These are phyloP conservation scores for silkworm (Bombyx mori) DNA, from an alignment of 1,140 invertebrate species.

Conservation along the genomic window ASM3026992v2 NC_085107.1:17970001-17970500, in stretches of 20 bases:
- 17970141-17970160: conserved; percentile 84
- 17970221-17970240: conserved; percentile 12
- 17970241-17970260: not conserved
- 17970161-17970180: conserved; percentile 90
- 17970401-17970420: conserved; percentile 85
- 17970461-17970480: conserved; percentile 70
- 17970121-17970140: conserved; percentile 71
- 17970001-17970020: conserved; percentile 80
- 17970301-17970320: conserved; percentile 86
- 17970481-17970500: not conserved
- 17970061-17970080: conserved; percentile 88
- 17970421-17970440: conserved; percentile 85
- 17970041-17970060: conserved; percentile 89
- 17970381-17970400: conserved; percentile 93
- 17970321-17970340: conserved; percentile 84
- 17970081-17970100: conserved; percentile 86
- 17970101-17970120: conserved; percentile 79
- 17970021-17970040: conserved; percentile 88
- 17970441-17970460: conserved; percentile 83
- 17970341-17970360: conserved; percentile 79
- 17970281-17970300: conserved; percentile 87
- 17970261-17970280: conserved; percentile 18
- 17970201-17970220: conserved; percentile 73
- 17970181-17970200: conserved; percentile 83
- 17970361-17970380: conserved; percentile 84